Evolutionary conservation across 2,113 vertebrate species (phyloP).

Genomic region (Prietella phreatophila): DNA sequence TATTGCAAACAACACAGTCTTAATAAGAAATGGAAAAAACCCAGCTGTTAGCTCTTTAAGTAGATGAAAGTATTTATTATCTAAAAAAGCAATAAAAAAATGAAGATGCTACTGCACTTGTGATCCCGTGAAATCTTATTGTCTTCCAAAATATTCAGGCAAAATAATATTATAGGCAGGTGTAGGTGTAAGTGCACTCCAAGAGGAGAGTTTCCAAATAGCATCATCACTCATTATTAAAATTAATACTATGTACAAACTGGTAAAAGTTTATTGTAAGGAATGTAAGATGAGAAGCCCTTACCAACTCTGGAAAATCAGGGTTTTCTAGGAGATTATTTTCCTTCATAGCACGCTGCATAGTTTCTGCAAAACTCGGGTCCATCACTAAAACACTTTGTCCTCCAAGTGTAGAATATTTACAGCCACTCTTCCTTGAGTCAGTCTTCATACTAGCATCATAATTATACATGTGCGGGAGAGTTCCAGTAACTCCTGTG

Average conservation of each 20-base stretch:
- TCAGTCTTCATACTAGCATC: constrained; percentile 46
- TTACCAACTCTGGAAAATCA: constrained; percentile 35
- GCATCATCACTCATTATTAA: neutral
- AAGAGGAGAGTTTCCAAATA: neutral
- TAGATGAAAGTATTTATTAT: neutral
- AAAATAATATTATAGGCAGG: neutral
- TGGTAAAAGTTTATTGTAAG: neutral
- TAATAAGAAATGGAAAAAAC: neutral
- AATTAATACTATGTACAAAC: neutral
- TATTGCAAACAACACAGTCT: neutral
- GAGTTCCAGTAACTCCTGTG: constrained; percentile 50
- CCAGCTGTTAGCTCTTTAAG: neutral
- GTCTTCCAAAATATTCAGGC: neutral
- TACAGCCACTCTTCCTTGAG: constrained; percentile 47
- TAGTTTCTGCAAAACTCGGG: constrained; percentile 19
- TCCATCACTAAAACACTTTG: constrained; percentile 44
- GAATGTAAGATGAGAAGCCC: neutral
- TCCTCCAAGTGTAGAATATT: constrained; percentile 41
- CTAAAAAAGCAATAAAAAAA: neutral
- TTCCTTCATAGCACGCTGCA: constrained; percentile 10
- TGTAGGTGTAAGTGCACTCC: neutral
- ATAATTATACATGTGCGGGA: constrained; percentile 50
- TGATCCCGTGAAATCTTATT: neutral
- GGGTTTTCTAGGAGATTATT: neutral
- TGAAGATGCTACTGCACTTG: neutral